Percentiles rank a stretch among this genome's conserved stretches.
phyloP scores from a whole-genome alignment of 2,113 vertebrate genomes.

The Ciconia stormi region DNA sequence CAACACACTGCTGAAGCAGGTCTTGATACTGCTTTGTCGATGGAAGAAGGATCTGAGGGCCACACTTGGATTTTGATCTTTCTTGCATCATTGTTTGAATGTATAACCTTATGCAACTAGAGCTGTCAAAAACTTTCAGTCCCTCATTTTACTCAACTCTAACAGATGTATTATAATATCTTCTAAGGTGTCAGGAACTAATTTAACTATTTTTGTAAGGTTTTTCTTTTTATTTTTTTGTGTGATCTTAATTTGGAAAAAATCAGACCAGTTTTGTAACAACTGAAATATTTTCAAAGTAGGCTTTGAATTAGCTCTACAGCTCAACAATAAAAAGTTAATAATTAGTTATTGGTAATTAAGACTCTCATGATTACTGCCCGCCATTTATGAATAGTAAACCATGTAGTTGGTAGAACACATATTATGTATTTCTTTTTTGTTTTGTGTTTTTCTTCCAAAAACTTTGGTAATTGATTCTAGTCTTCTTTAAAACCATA shows the following conservation, averaged over 20 bases:
- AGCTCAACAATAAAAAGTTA: background rate
- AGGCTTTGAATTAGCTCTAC: background rate
- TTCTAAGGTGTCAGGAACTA: background rate
- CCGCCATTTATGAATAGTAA: background rate
- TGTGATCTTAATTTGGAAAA: background rate
- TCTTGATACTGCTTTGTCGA: background rate
- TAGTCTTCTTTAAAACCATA: background rate
- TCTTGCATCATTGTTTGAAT: background rate
- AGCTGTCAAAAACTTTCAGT: background rate
- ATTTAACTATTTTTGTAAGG: background rate
- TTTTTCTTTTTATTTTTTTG: background rate
- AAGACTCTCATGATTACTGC: background rate
- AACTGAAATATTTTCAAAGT: background rate
- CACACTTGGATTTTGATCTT: background rate
- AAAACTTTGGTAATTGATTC: background rate
- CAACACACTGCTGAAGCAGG: constrained; percentile 9
- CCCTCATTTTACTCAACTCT: background rate
- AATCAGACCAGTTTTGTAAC: background rate
- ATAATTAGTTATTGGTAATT: background rate
- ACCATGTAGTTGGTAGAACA: background rate
- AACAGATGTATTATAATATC: background rate
- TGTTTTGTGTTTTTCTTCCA: background rate
- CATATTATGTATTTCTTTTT: background rate
- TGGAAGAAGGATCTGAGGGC: background rate
- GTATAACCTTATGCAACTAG: background rate